phyloP scores from a whole-genome alignment of 2,888 invertebrate genomes.

The Graphium colonna region DNA sequence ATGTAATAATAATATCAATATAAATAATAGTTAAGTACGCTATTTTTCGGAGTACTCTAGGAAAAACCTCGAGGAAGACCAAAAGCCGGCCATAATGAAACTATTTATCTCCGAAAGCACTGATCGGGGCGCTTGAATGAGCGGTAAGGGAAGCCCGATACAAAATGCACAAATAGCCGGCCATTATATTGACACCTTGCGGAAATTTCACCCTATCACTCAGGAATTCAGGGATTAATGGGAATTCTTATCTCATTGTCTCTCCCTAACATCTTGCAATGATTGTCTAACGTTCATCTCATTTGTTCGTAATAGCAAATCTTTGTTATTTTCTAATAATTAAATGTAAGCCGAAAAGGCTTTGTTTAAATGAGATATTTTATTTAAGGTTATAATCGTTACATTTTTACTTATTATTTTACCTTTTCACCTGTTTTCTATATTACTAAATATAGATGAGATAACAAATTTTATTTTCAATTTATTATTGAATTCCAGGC shows the following conservation, averaged over 20 bases:
- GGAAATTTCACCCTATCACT: constrained; percentile 25
- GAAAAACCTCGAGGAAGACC: constrained; percentile 48
- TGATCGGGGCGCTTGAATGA: constrained; percentile 43
- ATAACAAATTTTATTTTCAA: too few relatives aligned
- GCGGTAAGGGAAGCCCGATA: constrained; percentile 43
- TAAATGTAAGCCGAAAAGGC: too few relatives aligned
- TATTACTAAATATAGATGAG: too few relatives aligned
- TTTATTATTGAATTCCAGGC: too few relatives aligned
- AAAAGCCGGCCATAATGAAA: constrained; percentile 69
- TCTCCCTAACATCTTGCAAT: constrained; percentile 2
- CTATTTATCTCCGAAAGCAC: constrained; percentile 69
- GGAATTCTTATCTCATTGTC: constrained; percentile 17
- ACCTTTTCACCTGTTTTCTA: too few relatives aligned
- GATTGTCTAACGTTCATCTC: constrained; percentile 6
- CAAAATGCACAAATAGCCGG: constrained; percentile 25
- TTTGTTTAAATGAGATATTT: too few relatives aligned
- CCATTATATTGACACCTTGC: constrained; percentile 31
- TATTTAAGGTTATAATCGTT: too few relatives aligned
- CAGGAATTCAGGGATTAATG: constrained; percentile 23
- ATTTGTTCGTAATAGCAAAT: too few relatives aligned
- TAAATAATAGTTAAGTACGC: too few relatives aligned
- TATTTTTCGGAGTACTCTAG: constrained; percentile 37
- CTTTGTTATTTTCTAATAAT: too few relatives aligned
- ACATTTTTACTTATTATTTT: too few relatives aligned
- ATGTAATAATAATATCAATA: too few relatives aligned